phyloP scores from a whole-genome alignment of 2,797 vertebrate species.

The Pampus argenteus region DNA sequence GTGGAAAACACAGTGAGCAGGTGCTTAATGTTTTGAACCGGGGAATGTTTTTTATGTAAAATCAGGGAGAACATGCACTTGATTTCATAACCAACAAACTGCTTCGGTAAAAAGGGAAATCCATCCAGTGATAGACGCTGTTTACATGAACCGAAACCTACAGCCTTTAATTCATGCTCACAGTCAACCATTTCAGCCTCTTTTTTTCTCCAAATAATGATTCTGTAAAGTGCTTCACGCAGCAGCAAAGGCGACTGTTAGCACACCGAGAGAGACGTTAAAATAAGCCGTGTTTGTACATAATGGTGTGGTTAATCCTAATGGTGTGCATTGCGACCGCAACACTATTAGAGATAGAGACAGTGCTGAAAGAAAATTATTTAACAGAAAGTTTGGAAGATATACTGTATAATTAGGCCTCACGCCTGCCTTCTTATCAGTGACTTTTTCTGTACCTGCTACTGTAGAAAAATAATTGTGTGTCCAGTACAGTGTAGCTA shows the following conservation, averaged over 20 bases:
- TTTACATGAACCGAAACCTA: slow-evolving; percentile 4
- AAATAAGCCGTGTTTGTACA: slow-evolving; percentile 11
- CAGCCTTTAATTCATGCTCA: slow-evolving; percentile 11
- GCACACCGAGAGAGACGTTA: slow-evolving; percentile 15
- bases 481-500: not conserved
- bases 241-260: slow-evolving; percentile 7
- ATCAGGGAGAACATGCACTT: slow-evolving; percentile 25
- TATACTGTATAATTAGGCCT: slow-evolving; percentile 15
- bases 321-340: slow-evolving; percentile 6
- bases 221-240: slow-evolving; percentile 32
- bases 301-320: slow-evolving; percentile 21
- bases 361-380: not conserved
- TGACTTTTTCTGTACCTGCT: slow-evolving; percentile 11
- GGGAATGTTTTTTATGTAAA: slow-evolving; percentile 32
- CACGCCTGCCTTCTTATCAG: slow-evolving; percentile 3
- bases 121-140: not conserved
- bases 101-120: slow-evolving; percentile 3
- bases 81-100: slow-evolving; percentile 16
- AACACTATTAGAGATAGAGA: slow-evolving; percentile 14
- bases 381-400: slow-evolving; percentile 15
- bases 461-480: slow-evolving; percentile 16
- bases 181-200: slow-evolving; percentile 15
- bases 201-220: slow-evolving; percentile 30
- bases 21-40: slow-evolving; percentile 42
- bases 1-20: slow-evolving; percentile 28